phyloP scores from a whole-genome alignment of 2,797 vertebrate genomes.

The Podarcis siculus region DNA sequence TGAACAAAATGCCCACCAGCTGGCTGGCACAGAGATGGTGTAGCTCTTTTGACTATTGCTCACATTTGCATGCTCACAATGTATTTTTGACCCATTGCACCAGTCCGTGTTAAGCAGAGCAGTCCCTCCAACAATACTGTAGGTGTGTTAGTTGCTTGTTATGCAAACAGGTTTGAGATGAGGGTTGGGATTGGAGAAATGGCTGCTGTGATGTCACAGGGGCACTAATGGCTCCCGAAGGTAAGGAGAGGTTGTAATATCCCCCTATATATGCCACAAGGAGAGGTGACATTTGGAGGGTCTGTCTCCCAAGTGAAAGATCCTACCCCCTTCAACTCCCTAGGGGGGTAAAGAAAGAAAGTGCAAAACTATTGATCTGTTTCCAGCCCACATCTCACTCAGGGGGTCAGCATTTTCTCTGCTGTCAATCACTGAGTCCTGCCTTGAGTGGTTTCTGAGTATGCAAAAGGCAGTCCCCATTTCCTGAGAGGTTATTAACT shows the following conservation, averaged over 20 bases:
- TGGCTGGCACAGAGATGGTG: neutral
- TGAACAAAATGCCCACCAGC: neutral
- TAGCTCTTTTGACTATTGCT: no score
- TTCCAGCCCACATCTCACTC: neutral
- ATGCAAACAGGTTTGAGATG: neutral
- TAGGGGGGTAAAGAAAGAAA: neutral
- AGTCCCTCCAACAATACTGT: neutral
- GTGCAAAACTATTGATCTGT: no score
- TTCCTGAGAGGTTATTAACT: constrained; percentile 67
- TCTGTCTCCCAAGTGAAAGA: no score
- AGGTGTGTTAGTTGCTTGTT: neutral
- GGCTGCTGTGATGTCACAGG: neutral
- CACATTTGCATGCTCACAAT: neutral
- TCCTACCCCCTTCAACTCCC: neutral
- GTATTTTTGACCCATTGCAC: neutral
- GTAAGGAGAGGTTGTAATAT: neutral
- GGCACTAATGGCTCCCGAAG: neutral
- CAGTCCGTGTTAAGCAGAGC: no score
- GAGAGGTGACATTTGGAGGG: no score
- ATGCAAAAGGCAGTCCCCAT: neutral
- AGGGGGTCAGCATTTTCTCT: neutral
- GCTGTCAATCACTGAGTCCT: neutral
- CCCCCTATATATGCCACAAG: no score
- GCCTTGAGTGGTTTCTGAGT: neutral
- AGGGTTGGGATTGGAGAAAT: neutral